Evolutionary conservation across 2,888 invertebrate genomes (phyloP), one percentile per base, ranked within the genome.

Genomic region (Coleophora deauratella): DNA sequence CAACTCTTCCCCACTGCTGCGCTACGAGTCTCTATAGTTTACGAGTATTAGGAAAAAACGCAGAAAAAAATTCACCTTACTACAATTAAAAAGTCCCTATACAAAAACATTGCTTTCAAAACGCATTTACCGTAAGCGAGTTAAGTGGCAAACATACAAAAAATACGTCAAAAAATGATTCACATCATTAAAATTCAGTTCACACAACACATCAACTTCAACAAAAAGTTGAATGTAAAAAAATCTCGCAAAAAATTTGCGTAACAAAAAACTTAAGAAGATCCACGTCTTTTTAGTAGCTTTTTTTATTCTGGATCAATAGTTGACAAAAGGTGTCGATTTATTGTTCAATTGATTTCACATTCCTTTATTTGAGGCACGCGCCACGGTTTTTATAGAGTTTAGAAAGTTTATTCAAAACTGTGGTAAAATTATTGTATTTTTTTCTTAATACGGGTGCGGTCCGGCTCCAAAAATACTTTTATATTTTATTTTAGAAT

Each of bases 71-170:
- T n/a, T 21, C 21, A 21, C 21, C 6, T 27, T 31, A 44, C n/a
- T n/a, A n/a, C n/a, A n/a, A n/a, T n/a, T n/a, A 38, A 50, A 63
- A 65, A 66, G 63, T 62, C 52, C 54, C 46, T 43, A 60, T 57
- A 58, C 50, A 49, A 66, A 64, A 63, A 64, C 61, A 50, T 43
- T n/a, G n/a, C 49, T 66, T 72, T 66, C 54, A 59, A 64, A 67
- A 59, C 57, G 57, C 55, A 65, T 63, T 61, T 62, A 66, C 65
- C 68, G 64, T 66, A 47, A 62, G 56, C 44, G 58, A 70, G 66
- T 68, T 71, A 70, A 68, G 72, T 70, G 66, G 64, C 55, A 59
- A 62, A 60, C 49, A 56, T 30, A 42, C 41, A 51, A 57, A 66
- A 62, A 59, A 57, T 46, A 43, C 43, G 43, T 49, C 57, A 63